A percentile compares a stretch with the other conserved stretches of the same genome.
These are phyloP conservation scores for Diplazon laetatorius DNA, from an alignment of 2,888 invertebrate genomes.

Conservation along the genomic window DNA sequence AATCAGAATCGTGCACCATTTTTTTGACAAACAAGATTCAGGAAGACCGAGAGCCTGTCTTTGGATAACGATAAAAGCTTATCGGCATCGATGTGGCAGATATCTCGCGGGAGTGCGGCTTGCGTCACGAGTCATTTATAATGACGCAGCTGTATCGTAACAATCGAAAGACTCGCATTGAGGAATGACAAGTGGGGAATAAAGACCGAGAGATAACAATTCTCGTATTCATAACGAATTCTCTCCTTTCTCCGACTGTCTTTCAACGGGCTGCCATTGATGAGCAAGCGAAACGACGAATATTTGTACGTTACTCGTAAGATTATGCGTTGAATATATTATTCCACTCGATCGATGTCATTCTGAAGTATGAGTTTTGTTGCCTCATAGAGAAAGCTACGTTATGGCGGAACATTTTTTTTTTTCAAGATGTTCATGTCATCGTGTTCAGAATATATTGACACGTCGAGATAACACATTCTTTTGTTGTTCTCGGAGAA, in stretches of 20 bases:
- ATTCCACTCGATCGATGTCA: no score
- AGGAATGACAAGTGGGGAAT: neutral
- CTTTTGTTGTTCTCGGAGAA: no score
- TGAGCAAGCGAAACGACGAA: neutral
- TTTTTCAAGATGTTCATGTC: no score
- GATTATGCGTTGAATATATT: no score
- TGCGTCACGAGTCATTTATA: conserved; percentile 34
- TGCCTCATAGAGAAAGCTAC: no score
- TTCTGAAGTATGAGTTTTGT: no score
- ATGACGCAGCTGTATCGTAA: conserved; percentile 25
- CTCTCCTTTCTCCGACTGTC: conserved; percentile 8
- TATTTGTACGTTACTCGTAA: no score
- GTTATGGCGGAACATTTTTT: no score
- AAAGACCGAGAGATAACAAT: conserved; percentile 3
- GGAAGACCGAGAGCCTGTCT: neutral
- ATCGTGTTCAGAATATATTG: no score
- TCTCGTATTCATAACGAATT: conserved; percentile 3
- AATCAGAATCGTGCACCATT: conserved; percentile 32
- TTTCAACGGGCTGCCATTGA: neutral
- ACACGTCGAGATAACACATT: no score
- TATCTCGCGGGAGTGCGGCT: neutral
- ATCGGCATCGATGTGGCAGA: neutral
- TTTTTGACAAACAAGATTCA: neutral
- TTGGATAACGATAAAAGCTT: conserved; percentile 17
- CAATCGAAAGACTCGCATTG: conserved; percentile 27